These are phyloP conservation scores for Stylophora pistillata DNA, from an alignment of 64 coral and sea anemone species.

Conservation along the genomic window DNA sequence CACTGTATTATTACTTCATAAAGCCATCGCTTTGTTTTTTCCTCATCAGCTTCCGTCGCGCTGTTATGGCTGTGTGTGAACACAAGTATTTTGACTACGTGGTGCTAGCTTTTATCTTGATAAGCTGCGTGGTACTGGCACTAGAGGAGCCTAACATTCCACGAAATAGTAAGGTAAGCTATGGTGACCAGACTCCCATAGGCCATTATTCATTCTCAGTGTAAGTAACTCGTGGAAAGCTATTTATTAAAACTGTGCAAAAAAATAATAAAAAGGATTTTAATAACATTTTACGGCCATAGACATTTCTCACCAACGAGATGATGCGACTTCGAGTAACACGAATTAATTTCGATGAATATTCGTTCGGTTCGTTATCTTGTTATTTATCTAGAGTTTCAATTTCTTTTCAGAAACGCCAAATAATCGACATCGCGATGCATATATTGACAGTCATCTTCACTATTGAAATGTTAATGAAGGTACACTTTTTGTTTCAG, in stretches of 20 bases:
- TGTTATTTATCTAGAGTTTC: neutral
- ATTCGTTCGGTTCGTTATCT: neutral
- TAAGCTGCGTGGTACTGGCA: constrained; percentile 80
- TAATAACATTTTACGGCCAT: no score
- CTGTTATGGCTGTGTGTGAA: constrained; percentile 37
- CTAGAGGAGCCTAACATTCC: constrained; percentile 76
- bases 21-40: neutral
- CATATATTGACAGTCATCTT: constrained; percentile 82
- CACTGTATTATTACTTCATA: neutral
- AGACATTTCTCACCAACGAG: no score
- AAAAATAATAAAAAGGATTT: no score
- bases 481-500: constrained; percentile 34
- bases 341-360: no score
- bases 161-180: constrained; percentile 7
- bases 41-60: constrained; percentile 60
- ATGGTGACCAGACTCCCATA: neutral
- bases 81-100: constrained; percentile 89
- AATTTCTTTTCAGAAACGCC: constrained; percentile 36
- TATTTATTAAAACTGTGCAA: no score
- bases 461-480: constrained; percentile 89
- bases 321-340: no score
- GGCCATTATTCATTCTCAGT: neutral
- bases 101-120: constrained; percentile 79
- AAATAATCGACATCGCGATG: constrained; percentile 80
- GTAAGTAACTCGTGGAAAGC: no score